phyloP scores from a whole-genome alignment of 2,797 vertebrate genomes.

The Picus viridis region DNA sequence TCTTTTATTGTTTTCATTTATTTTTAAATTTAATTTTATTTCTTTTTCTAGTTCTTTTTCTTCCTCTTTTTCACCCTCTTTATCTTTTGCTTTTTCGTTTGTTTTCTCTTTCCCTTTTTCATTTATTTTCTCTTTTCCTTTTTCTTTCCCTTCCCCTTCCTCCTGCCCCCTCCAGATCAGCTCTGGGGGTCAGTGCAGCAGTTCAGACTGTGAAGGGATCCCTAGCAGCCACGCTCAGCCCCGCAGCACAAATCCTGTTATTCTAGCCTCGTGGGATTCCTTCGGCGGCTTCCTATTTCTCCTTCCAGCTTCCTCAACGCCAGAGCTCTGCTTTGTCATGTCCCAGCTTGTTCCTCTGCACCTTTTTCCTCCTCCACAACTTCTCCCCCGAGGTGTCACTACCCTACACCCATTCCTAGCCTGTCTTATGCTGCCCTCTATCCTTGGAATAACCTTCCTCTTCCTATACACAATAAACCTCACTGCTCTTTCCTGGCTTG shows the following conservation, averaged over 20 bases:
- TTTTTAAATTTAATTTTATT: too few species aligned
- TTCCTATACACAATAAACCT: neutral
- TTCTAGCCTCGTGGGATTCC: slow-evolving; percentile 61
- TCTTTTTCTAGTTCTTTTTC: too few species aligned
- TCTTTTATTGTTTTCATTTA: too few species aligned
- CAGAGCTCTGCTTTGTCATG: slow-evolving; percentile 2
- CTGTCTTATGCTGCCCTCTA: slow-evolving; percentile 69
- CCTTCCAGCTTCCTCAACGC: slow-evolving; percentile 44
- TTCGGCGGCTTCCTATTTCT: slow-evolving; percentile 51
- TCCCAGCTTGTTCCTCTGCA: neutral
- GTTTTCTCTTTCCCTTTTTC: neutral
- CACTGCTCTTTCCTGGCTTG: neutral
- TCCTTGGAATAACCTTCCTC: slow-evolving; percentile 47
- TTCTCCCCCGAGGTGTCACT: neutral
- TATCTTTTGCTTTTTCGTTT: neutral
- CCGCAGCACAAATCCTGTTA: slow-evolving; percentile 43
- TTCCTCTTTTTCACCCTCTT: neutral
- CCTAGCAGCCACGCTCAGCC: slow-evolving; percentile 17
- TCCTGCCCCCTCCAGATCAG: neutral
- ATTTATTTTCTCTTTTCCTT: neutral
- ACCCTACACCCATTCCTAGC: neutral
- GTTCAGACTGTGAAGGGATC: neutral
- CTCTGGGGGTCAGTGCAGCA: neutral
- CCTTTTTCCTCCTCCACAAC: slow-evolving; percentile 33
- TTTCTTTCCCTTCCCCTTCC: neutral